phyloP scores from a whole-genome alignment of 2,113 vertebrate genomes.

The Grus americana region DNA sequence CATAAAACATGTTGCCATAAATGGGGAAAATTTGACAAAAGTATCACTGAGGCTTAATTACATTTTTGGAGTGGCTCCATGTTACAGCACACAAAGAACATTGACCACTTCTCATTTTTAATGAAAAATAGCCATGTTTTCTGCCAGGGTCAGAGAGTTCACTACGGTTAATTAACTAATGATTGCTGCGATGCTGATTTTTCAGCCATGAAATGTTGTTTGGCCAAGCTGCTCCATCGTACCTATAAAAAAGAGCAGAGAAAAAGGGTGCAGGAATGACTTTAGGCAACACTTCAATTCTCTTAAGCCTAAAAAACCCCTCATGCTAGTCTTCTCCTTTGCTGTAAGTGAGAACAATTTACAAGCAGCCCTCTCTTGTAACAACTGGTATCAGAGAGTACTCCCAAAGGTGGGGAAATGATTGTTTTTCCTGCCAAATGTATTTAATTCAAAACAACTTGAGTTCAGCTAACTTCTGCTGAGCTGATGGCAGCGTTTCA shows the following conservation, averaged over 20 bases:
- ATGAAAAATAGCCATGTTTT: neutral
- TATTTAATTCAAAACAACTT: neutral
- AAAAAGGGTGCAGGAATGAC: neutral
- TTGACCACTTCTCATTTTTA: neutral
- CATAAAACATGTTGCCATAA: neutral
- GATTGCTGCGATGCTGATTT: neutral
- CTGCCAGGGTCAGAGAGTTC: neutral
- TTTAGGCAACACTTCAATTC: neutral
- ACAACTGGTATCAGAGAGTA: neutral
- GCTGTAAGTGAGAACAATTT: neutral
- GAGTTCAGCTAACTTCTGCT: neutral
- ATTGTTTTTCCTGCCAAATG: neutral
- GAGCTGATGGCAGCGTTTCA: neutral
- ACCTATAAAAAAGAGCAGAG: neutral
- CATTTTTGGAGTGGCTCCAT: neutral
- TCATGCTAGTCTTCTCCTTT: neutral
- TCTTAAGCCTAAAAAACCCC: neutral
- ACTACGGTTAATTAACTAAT: neutral
- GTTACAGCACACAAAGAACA: neutral
- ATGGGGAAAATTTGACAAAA: neutral
- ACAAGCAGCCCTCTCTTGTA: neutral
- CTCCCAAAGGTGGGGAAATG: neutral
- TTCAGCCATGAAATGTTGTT: neutral
- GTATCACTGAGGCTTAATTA: neutral
- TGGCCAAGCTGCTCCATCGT: neutral